phyloP scores from a whole-genome alignment of 2,113 vertebrate species.

The Pelobates fuscus region DNA sequence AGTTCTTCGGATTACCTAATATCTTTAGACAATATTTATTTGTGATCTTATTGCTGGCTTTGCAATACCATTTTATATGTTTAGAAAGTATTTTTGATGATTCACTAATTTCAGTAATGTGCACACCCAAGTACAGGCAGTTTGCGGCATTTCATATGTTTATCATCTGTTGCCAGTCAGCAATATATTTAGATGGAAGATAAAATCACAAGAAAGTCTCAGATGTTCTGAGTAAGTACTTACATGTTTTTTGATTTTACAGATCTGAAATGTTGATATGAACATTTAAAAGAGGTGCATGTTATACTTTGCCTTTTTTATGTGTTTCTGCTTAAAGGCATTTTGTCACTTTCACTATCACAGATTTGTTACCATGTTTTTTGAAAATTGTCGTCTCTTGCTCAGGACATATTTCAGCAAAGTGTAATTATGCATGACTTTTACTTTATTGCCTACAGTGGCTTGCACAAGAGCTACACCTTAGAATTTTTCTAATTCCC shows the following conservation, averaged over 20 bases:
- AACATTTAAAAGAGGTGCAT: background rate
- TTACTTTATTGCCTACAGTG: no score
- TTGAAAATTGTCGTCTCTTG: background rate
- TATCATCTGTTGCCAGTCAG: background rate
- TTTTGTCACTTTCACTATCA: background rate
- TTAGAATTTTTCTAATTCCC: no score
- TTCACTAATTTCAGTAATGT: background rate
- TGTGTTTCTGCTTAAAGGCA: background rate
- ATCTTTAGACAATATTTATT: background rate
- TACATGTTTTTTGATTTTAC: background rate
- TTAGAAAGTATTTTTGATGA: background rate
- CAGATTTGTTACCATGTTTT: background rate
- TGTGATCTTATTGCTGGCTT: background rate
- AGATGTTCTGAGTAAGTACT: constrained; percentile 3
- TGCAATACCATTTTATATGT: background rate
- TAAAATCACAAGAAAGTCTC: constrained; percentile 2
- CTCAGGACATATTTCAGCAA: background rate
- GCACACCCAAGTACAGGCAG: background rate
- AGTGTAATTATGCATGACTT: background rate
- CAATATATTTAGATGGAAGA: constrained; percentile 13
- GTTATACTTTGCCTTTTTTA: background rate
- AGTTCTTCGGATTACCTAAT: background rate
- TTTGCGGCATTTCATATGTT: background rate
- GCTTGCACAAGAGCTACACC: no score
- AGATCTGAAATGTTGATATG: background rate